Evolutionary conservation across 2,888 invertebrate genomes (phyloP), one percentile per base, ranked within the genome.

Genomic region (Drosophila subsilvestris): DNA sequence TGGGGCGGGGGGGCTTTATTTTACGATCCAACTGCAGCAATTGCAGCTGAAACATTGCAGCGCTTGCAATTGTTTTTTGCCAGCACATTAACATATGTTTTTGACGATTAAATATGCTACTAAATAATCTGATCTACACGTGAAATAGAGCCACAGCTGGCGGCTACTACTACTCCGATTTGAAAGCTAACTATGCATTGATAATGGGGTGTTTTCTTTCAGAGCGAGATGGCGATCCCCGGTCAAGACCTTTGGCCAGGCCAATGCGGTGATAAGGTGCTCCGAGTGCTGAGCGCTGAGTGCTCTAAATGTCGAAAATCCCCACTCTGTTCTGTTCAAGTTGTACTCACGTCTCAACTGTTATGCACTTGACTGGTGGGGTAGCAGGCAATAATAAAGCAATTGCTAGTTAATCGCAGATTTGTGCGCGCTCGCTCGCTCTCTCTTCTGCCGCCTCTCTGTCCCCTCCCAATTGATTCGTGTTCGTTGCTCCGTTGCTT

Each of bases 331-430:
- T 14, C 48, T 47, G 14, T 25, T 53, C 20, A 53, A 37, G 51
- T 32, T 42, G 65, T 54, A 66, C 66, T 66, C 43, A 66, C 66
- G 32, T 20, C 42, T 54, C 22, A 63, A 54, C 65, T 63, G 22
- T 53, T 63, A 43, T 22, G 20, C 63, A 66, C 65, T 66, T 54
- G 54, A 66, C 22, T 54, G 49, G 63, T n/a, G 63, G 63, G 27
- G 6, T 37, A 37, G n/a, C 4, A 6, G 37, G n/a, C n/a, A 37
- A 37, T 65, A 55, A 55, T 63, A 63, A 66, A 66, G 25, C 48
- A 48, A 63, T 49, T 54, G 48, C 20, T 32, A 29, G 42, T 32
- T 63, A 54, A 54, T 65, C 48, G 29, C 32, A 29, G 49, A 55
- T 61, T 61, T 32, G 18, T 29, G 14, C 29, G 32, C 12, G 10